Conservation (phyloP, 2,888 invertebrate species). For the Iphiclides podalirius region DNA sequence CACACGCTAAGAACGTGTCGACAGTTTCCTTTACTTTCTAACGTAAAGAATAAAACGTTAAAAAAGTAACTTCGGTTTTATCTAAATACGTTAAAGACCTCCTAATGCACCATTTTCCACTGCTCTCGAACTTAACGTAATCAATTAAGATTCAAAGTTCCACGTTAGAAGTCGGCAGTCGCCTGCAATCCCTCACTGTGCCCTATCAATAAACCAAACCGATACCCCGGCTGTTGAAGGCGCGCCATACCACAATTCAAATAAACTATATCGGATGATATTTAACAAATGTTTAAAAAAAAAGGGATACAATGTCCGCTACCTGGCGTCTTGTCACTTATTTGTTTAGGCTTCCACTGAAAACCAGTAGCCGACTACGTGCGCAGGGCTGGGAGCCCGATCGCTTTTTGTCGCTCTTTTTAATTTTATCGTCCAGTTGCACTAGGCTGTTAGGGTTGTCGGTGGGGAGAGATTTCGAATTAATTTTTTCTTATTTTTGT, state of each 20-base stretch:
- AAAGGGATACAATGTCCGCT: slow-evolving; percentile 62
- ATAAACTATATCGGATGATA: slow-evolving; percentile 72
- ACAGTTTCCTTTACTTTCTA: too few species aligned
- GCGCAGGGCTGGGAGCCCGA: slow-evolving; percentile 46
- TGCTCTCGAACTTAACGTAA: neutral
- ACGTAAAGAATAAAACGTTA: too few species aligned
- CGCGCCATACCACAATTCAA: slow-evolving; percentile 47
- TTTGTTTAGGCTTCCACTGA: slow-evolving; percentile 75
- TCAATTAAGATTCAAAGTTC: neutral
- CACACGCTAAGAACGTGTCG: too few species aligned
- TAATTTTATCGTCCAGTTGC: slow-evolving; percentile 61
- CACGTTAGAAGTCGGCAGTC: neutral
- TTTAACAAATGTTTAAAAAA: slow-evolving; percentile 61
- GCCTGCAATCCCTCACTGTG: neutral
- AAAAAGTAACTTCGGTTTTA: too few species aligned
- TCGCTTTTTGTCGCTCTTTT: slow-evolving; percentile 68
- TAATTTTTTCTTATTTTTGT: too few species aligned
- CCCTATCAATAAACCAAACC: slow-evolving; percentile 10
- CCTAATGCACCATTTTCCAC: too few species aligned
- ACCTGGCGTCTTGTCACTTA: slow-evolving; percentile 72
- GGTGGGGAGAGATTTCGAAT: too few species aligned
- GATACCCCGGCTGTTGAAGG: slow-evolving; percentile 32
- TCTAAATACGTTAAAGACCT: too few species aligned
- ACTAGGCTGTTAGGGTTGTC: slow-evolving; percentile 62
- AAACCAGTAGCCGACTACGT: slow-evolving; percentile 71